phyloP scores from a whole-genome alignment of 2,797 vertebrate genomes.

The Chaetophractus vellerosus region DNA sequence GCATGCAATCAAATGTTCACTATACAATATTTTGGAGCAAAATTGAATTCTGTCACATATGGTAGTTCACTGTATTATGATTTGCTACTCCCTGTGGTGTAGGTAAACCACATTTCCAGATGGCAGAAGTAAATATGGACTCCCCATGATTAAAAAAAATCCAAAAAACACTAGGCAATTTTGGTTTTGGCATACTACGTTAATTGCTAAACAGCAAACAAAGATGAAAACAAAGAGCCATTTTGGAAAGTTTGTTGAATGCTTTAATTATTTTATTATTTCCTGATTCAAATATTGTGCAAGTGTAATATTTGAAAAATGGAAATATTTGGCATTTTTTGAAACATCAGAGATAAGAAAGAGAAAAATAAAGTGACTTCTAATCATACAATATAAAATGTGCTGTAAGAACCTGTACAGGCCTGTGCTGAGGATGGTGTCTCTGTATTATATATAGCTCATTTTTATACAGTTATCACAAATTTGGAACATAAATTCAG shows the following conservation, averaged over 20 bases:
- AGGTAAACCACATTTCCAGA: conserved; percentile 75
- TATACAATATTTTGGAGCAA: conserved; percentile 61
- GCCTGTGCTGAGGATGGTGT: too few species aligned
- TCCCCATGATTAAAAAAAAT: conserved; percentile 11
- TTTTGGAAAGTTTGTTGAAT: conserved; percentile 57
- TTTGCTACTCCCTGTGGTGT: conserved; percentile 49
- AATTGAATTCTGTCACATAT: conserved; percentile 76
- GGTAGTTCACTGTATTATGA: conserved; percentile 68
- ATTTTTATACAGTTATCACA: background rate
- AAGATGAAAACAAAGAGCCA: conserved; percentile 32
- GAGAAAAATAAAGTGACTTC: background rate
- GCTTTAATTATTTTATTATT: background rate
- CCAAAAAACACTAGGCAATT: conserved; percentile 41
- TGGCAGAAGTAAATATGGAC: conserved; percentile 69
- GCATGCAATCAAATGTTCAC: conserved; percentile 64
- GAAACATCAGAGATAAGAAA: background rate
- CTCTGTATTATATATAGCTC: background rate
- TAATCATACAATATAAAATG: background rate
- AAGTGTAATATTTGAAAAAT: background rate
- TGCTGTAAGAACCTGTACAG: rapidly evolving
- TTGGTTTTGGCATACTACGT: conserved; percentile 45
- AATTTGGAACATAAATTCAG: background rate
- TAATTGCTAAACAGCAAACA: conserved; percentile 55
- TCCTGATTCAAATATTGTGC: background rate
- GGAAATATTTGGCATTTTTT: background rate